Evolutionary conservation across 2,113 vertebrate species (phyloP).

Genomic region (Nothoprocta perdicaria): DNA sequence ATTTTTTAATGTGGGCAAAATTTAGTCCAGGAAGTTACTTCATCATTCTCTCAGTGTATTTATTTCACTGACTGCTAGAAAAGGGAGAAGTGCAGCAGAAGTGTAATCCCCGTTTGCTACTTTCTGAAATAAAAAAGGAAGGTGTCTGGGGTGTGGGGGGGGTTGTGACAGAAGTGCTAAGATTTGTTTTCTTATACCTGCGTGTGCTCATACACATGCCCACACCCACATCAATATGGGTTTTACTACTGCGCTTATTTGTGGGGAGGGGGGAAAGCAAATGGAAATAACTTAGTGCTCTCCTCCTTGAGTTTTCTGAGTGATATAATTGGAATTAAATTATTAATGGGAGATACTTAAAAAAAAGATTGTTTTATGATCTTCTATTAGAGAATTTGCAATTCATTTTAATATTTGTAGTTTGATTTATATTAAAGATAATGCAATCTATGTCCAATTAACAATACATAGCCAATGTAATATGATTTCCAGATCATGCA

Average conservation of each 20-base stretch:
- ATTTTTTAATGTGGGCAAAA: slow-evolving; percentile 61
- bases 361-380: slow-evolving; percentile 92
- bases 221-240: not conserved
- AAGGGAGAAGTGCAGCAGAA: not conserved
- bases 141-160: not conserved
- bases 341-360: slow-evolving; percentile 92
- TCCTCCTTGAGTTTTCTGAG: slow-evolving; percentile 81
- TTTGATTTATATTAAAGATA: slow-evolving; percentile 94
- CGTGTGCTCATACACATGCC: not conserved
- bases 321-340: slow-evolving; percentile 94
- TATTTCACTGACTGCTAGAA: slow-evolving; percentile 38
- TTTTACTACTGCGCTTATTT: slow-evolving; percentile 60
- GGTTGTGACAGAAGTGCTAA: slow-evolving; percentile 24
- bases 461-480: slow-evolving; percentile 91
- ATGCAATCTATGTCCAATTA: slow-evolving; percentile 93
- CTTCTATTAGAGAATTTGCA: slow-evolving; percentile 92
- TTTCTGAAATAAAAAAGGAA: slow-evolving; percentile 18
- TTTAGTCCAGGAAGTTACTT: slow-evolving; percentile 62
- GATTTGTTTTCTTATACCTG: slow-evolving; percentile 38
- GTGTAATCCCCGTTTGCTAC: not conserved
- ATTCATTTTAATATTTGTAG: slow-evolving; percentile 94
- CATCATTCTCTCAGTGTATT: slow-evolving; percentile 47
- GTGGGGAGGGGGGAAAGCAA: slow-evolving; percentile 62
- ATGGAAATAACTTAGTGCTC: slow-evolving; percentile 79
- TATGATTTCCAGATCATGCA: slow-evolving; percentile 90